Conservation (phyloP, 1,140 invertebrate species). For the Drosophila kepulauana region DNA sequence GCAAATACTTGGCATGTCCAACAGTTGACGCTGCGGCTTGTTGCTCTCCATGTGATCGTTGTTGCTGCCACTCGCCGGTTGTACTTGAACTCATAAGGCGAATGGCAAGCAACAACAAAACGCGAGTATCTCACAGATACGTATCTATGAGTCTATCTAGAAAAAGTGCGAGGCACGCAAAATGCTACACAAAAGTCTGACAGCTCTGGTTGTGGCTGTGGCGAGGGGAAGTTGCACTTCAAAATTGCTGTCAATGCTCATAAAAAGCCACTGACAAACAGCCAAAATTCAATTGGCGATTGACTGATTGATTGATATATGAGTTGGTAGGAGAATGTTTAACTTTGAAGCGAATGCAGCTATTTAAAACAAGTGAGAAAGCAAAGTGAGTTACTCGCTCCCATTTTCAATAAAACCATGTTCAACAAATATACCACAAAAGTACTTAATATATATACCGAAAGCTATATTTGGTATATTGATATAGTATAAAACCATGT, state of each 20-base stretch:
- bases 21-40: slow-evolving; percentile 58
- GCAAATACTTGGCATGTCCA: slow-evolving; percentile 19
- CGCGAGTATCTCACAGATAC: slow-evolving; percentile 48
- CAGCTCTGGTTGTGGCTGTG: not conserved
- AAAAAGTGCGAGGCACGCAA: slow-evolving; percentile 9
- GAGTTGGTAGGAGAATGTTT: not conserved
- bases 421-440: no score
- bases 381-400: no score
- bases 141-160: slow-evolving; percentile 20
- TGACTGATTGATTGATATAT: not conserved
- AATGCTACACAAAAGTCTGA: slow-evolving; percentile 12
- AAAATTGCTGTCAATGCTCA: slow-evolving; percentile 1
- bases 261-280: not conserved
- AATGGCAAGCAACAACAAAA: slow-evolving; percentile 32
- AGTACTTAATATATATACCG: no score
- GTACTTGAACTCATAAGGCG: slow-evolving; percentile 71
- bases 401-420: no score
- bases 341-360: not conserved
- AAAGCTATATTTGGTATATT: no score
- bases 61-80: slow-evolving; percentile 57
- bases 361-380: no score
- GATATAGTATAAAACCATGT: no score
- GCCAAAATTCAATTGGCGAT: not conserved
- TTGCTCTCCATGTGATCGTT: slow-evolving; percentile 25
- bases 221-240: not conserved